Percentiles rank a stretch among this genome's conserved stretches.
Conservation (phyloP, 92 coral and sea anemone species). For the Phenganax stokvisi region DNA sequence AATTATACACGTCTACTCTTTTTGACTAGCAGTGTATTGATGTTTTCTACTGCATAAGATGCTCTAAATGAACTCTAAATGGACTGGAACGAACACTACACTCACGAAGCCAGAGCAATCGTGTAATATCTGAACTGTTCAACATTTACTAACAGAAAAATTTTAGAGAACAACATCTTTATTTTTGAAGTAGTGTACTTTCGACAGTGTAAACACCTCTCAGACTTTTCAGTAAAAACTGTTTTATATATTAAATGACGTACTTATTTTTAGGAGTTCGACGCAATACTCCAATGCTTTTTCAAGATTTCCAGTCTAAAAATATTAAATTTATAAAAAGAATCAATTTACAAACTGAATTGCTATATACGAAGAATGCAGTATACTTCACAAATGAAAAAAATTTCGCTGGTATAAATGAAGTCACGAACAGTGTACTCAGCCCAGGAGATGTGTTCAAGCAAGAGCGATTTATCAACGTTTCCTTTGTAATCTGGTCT, state of each 20-base stretch:
- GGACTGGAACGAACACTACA: too few species aligned
- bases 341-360: not conserved
- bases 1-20: too few species aligned
- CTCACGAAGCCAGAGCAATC: too few species aligned
- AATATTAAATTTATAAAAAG: not conserved
- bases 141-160: too few species aligned
- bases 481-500: conserved; percentile 46
- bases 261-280: conserved; percentile 53
- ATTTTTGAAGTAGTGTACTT: too few species aligned
- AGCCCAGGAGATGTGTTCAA: conserved; percentile 73
- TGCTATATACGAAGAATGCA: not conserved
- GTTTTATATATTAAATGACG: not conserved
- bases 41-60: too few species aligned
- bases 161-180: too few species aligned
- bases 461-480: conserved; percentile 43
- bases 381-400: not conserved
- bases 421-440: conserved; percentile 65
- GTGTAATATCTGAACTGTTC: too few species aligned
- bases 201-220: too few species aligned
- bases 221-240: too few species aligned
- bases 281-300: conserved; percentile 46
- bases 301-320: conserved; percentile 63
- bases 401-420: not conserved
- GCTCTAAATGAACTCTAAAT: too few species aligned
- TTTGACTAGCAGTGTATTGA: too few species aligned